phyloP scores from a whole-genome alignment of 2,888 invertebrate genomes.

The Ferrisia virgata region DNA sequence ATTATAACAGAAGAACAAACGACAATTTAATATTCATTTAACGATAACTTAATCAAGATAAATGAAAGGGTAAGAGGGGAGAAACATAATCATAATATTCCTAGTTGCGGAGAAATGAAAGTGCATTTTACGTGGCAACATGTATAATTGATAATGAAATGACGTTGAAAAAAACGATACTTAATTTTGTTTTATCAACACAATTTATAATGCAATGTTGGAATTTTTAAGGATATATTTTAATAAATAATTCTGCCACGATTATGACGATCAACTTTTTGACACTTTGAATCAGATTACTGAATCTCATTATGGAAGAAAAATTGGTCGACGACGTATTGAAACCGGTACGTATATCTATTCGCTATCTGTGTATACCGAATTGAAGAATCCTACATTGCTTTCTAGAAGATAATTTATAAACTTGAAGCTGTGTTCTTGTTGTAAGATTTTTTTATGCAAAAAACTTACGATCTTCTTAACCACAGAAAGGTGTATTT shows the following conservation, averaged over 20 bases:
- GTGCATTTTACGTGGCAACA: neutral
- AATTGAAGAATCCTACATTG: neutral
- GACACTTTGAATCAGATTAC: neutral
- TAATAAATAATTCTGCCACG: constrained; percentile 31
- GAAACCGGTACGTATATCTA: neutral
- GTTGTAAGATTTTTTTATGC: neutral
- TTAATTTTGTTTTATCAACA: constrained; percentile 26
- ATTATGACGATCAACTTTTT: neutral
- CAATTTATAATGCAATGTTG: neutral
- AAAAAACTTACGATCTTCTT: neutral
- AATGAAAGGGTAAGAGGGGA: no score
- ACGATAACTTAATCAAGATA: no score
- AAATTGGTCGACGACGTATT: neutral
- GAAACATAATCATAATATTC: neutral
- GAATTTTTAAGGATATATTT: neutral
- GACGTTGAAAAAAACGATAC: neutral
- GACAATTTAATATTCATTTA: no score
- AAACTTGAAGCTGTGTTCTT: no score
- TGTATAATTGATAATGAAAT: neutral
- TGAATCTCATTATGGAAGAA: neutral
- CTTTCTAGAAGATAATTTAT: no score
- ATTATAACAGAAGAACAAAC: no score
- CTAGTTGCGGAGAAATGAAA: neutral
- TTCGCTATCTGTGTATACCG: neutral
- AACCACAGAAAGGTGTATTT: neutral